Conservation (phyloP, 2,113 vertebrate genomes). For the Marmota flaviventris region DNA sequence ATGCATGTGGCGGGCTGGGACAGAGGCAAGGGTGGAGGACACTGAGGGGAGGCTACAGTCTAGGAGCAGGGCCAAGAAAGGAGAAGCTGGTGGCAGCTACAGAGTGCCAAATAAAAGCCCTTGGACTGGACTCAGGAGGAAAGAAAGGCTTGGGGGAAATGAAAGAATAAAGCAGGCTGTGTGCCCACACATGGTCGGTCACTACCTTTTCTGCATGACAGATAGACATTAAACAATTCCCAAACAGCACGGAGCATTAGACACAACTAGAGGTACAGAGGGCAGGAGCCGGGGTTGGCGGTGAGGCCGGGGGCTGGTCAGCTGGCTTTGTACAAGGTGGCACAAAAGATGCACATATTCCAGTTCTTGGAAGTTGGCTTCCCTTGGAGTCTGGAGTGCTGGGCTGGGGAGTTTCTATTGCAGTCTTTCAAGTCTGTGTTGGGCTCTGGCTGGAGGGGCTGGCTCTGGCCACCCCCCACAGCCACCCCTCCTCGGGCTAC, state of each 20-base stretch:
- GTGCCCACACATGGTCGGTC: slow-evolving; percentile 81
- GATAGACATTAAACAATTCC: slow-evolving; percentile 86
- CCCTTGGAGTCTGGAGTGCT: slow-evolving; percentile 69
- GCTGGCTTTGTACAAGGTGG: slow-evolving; percentile 83
- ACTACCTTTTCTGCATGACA: slow-evolving; percentile 84
- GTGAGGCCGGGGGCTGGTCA: slow-evolving; percentile 70
- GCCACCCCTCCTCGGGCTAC: slow-evolving; percentile 85
- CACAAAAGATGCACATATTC: slow-evolving; percentile 84
- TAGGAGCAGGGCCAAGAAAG: slow-evolving; percentile 74
- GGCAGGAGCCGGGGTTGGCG: slow-evolving; percentile 72
- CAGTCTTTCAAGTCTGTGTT: slow-evolving; percentile 79
- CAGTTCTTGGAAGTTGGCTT: slow-evolving; percentile 74
- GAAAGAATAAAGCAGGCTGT: slow-evolving; percentile 76
- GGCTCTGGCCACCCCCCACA: slow-evolving; percentile 67
- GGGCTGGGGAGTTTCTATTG: slow-evolving; percentile 70
- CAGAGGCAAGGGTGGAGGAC: slow-evolving; percentile 27
- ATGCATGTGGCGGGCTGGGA: slow-evolving; percentile 78
- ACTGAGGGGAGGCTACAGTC: slow-evolving; percentile 68
- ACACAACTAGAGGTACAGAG: slow-evolving; percentile 85
- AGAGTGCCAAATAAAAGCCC: slow-evolving; percentile 58
- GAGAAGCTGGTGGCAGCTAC: slow-evolving; percentile 64
- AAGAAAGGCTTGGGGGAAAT: slow-evolving; percentile 78
- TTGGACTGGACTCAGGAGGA: slow-evolving; percentile 61
- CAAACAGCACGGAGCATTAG: slow-evolving; percentile 82
- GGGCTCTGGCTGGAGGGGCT: slow-evolving; percentile 74